Conservation (phyloP, 2,888 invertebrate species). For the Parnassius apollo region DNA sequence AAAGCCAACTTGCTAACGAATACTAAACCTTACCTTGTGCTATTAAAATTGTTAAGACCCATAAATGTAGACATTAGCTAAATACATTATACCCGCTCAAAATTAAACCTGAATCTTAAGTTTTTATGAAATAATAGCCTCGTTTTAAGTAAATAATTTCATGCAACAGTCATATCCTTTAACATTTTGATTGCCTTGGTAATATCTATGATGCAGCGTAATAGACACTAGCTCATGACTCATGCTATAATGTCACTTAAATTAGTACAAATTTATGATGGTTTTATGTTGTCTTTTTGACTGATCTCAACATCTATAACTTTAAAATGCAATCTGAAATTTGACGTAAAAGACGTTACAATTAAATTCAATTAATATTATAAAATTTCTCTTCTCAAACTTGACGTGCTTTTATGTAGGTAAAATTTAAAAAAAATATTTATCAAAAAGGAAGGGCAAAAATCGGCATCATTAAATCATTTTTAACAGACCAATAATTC, state of each 20-base stretch:
- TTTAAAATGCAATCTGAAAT: neutral
- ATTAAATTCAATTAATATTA: too few relatives aligned
- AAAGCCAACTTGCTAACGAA: too few relatives aligned
- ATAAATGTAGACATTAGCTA: too few relatives aligned
- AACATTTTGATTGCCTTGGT: conserved; percentile 1
- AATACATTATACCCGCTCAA: conserved; percentile 30
- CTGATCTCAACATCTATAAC: neutral
- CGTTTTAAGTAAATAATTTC: neutral
- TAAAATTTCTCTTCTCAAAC: too few relatives aligned
- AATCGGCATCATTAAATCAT: too few relatives aligned
- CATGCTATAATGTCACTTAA: neutral
- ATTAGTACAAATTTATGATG: neutral
- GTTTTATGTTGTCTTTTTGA: conserved; percentile 5
- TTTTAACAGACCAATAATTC: too few relatives aligned
- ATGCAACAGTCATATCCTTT: conserved; percentile 5
- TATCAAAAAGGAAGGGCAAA: too few relatives aligned
- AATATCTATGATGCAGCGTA: neutral
- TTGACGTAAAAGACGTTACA: too few relatives aligned
- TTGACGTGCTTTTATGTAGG: too few relatives aligned
- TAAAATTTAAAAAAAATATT: too few relatives aligned
- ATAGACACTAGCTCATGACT: neutral
- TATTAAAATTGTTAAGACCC: too few relatives aligned
- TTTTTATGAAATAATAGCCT: neutral
- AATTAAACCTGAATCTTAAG: conserved; percentile 24
- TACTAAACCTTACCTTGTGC: too few relatives aligned